Conservation (phyloP, 1,140 invertebrate species). For the Atta texana region DNA sequence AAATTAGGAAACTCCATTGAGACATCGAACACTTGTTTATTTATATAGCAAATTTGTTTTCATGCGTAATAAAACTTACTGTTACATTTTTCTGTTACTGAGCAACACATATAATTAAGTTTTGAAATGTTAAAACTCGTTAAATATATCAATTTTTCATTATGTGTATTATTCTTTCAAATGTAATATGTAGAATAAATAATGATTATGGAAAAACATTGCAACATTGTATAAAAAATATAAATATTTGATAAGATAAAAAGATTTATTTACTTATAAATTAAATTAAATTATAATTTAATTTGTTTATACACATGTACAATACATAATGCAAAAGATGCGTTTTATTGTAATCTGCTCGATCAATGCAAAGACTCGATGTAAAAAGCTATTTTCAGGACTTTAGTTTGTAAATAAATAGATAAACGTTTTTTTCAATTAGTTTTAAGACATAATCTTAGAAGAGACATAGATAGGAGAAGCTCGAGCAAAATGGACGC, state of each 20-base stretch:
- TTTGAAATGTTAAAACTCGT: constrained; percentile 10
- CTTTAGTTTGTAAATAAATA: neutral
- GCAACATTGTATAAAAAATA: neutral
- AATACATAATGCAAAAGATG: neutral
- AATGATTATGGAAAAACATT: neutral
- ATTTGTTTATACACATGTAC: neutral
- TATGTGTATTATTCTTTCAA: neutral
- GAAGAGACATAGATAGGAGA: too few species aligned
- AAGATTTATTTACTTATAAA: constrained; percentile 6
- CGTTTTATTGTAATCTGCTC: neutral
- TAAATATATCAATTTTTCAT: neutral
- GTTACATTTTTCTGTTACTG: neutral
- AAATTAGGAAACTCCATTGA: constrained; percentile 56
- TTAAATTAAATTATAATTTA: neutral
- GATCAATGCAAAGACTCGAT: too few species aligned
- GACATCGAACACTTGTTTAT: constrained; percentile 55
- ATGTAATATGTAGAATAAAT: neutral
- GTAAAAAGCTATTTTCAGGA: neutral
- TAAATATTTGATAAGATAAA: neutral
- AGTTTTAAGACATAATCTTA: too few species aligned
- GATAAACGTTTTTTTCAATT: too few species aligned
- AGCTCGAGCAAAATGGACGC: too few species aligned
- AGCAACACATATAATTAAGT: neutral
- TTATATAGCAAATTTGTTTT: constrained; percentile 21
- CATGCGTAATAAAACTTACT: neutral